Conservation (phyloP, 2,888 invertebrate genomes). For the Ernsta delagoae region DNA sequence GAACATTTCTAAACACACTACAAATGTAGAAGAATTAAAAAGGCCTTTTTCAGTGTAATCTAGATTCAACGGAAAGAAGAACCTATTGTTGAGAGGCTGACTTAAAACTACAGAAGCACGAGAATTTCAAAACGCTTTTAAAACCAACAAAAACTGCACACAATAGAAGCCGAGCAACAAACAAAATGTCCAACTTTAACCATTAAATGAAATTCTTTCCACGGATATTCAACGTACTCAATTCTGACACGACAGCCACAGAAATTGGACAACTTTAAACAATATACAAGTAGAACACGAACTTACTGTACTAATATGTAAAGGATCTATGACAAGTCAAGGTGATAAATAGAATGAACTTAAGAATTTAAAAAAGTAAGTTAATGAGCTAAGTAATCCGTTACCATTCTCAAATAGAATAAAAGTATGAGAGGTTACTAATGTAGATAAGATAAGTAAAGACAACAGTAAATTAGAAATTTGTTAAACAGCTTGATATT, state of each 20-base stretch:
- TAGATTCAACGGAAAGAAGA: neutral
- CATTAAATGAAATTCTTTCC: constrained; percentile 6
- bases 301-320: neutral
- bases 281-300: neutral
- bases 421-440: too few species aligned
- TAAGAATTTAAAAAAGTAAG: too few species aligned
- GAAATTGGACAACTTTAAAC: constrained; percentile 13
- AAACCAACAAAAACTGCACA: constrained; percentile 1
- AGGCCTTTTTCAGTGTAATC: neutral
- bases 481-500: too few species aligned
- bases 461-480: too few species aligned
- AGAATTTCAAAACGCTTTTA: neutral
- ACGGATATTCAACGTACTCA: neutral
- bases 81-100: neutral
- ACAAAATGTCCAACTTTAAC: neutral
- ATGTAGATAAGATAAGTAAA: too few species aligned
- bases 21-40: neutral
- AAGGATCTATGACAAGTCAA: neutral
- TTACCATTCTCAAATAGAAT: too few species aligned
- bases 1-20: too few species aligned
- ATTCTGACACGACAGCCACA: neutral
- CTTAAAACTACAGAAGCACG: constrained; percentile 1
- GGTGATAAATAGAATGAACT: too few species aligned
- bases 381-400: too few species aligned
- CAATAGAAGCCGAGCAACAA: constrained; percentile 1